Base-by-base conservation (phyloP, 37 sponge, comb jelly and placozoan species). In the Bolinopsis microptera region DNA sequence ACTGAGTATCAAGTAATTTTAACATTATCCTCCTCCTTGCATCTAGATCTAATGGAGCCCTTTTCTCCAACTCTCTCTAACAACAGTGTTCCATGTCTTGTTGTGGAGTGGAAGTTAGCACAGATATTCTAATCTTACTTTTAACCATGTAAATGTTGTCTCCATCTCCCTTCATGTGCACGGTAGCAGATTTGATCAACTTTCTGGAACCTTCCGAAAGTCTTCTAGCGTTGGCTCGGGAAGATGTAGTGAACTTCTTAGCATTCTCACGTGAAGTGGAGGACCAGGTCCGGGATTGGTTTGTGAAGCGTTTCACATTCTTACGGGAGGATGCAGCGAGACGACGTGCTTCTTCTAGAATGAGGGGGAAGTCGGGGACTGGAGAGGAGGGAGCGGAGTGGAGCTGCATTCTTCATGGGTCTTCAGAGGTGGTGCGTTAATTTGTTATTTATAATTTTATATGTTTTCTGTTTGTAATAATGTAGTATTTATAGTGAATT, bases 281-380 rank as follows among this genome's bases (percentile, higher is more conserved):
- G 28, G 74, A 28, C 25, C 5, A 22, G 5, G 5, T 70, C 74
- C 74, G 74, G 30, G 28, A 22, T 26, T 70, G 74, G 74, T 26
- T n/a, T 2, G 16, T 70, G 26, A 26, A 70, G 2, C 74, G 74
- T n/a, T 70, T 70, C 1, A 70, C 28, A 26, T 26, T 22, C 21
- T 70, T 70, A 3, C 28, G 30, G 16, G 74, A 70, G 16, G 74
- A 70, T 26, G 74, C 74, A 70, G 74, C 74, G 26, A 70, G 5
- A n/a, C 74, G 74, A n/a, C 30, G 74, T 28, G 74, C 74, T 26
- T 70, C 74, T 70, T 70, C 74, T 1, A 70, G 74, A 2, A 70
- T 26, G 21, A 28, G 3, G 74, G 30, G 74, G 3, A 28, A 5
- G 3, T 22, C 61, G 61, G 61, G 74, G 21, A 26, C 28, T 22